phyloP scores from a whole-genome alignment of 2,888 invertebrate species.

The Heteropelma amictum region DNA sequence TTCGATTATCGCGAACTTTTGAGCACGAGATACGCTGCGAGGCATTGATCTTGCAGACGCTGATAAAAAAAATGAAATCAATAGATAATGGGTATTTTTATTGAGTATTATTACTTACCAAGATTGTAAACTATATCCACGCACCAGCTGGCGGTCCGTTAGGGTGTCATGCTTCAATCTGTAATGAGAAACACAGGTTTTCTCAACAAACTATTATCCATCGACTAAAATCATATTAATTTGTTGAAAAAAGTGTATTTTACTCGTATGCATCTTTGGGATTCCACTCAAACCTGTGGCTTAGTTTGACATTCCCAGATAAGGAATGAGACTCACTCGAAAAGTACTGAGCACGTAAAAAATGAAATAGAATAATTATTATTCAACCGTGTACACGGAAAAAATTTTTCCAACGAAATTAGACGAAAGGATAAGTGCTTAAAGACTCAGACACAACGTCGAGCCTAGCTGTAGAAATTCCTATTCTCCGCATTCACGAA shows the following conservation, averaged over 20 bases:
- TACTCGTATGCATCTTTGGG: too few relatives aligned
- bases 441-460: slow-evolving; percentile 4
- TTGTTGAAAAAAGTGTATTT: too few relatives aligned
- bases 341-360: too few relatives aligned
- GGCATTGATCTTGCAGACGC: too few relatives aligned
- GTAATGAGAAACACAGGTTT: slow-evolving; percentile 56
- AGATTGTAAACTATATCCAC: slow-evolving; percentile 70
- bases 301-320: too few relatives aligned
- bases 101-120: slow-evolving; percentile 66
- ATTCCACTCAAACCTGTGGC: too few relatives aligned
- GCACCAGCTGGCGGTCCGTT: slow-evolving; percentile 74
- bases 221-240: too few relatives aligned
- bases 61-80: not conserved
- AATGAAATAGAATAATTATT: too few relatives aligned
- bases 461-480: not conserved
- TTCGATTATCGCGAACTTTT: too few relatives aligned
- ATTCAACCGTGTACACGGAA: slow-evolving; percentile 12
- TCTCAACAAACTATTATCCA: too few relatives aligned
- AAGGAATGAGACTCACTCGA: too few relatives aligned
- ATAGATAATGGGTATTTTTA: not conserved
- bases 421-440: not conserved
- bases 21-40: too few relatives aligned
- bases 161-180: slow-evolving; percentile 76
- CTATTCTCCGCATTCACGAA: not conserved
- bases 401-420: slow-evolving; percentile 7